Percentiles rank a stretch among this genome's conserved stretches.
Conservation (phyloP, 2,113 vertebrate species). For the Neogale vison region DNA sequence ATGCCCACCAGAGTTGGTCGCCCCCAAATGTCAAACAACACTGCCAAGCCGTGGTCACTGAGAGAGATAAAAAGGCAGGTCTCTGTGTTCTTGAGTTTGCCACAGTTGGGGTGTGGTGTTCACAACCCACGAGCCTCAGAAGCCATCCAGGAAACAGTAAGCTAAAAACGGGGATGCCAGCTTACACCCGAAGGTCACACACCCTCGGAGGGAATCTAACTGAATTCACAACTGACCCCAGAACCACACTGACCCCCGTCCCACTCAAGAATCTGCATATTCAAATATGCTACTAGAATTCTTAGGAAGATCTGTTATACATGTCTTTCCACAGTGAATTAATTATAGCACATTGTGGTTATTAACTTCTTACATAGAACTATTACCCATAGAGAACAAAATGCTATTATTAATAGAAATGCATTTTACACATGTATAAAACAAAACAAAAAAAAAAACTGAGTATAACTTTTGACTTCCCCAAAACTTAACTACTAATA, state of each 20-base stretch:
- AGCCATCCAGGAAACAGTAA: not conserved
- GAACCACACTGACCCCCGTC: not conserved
- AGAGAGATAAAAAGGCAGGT: not conserved
- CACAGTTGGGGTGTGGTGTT: not conserved
- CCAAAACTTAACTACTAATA: not conserved
- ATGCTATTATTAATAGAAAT: not conserved
- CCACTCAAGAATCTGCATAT: not conserved
- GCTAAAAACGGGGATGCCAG: not conserved
- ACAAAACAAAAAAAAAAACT: not conserved
- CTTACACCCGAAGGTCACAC: not conserved
- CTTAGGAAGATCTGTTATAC: not conserved
- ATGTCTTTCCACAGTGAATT: not conserved
- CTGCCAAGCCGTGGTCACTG: not conserved
- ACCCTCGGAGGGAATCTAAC: not conserved
- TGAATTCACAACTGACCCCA: not conserved
- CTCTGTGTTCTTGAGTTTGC: not conserved
- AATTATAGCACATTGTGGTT: not conserved
- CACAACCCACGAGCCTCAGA: not conserved
- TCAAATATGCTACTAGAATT: not conserved
- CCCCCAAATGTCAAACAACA: not conserved
- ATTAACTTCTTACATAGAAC: not conserved
- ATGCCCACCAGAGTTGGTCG: not conserved
- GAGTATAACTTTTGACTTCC: not conserved
- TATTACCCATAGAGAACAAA: not conserved
- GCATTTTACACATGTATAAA: not conserved